phyloP scores from a whole-genome alignment of 2,113 vertebrate species.

The Neodon shergylaensis region DNA sequence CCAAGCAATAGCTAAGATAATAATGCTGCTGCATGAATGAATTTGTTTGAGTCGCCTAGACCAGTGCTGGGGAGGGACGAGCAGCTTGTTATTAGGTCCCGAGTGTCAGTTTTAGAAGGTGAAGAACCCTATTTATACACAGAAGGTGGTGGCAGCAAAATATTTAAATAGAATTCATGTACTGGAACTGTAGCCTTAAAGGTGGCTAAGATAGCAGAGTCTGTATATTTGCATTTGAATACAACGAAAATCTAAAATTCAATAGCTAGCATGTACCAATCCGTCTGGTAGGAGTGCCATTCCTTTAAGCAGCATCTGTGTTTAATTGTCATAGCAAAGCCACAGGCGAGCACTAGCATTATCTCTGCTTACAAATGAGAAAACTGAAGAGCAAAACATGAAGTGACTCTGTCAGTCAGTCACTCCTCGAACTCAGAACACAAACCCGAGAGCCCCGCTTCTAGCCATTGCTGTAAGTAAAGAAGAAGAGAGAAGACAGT shows the following conservation, averaged over 20 bases:
- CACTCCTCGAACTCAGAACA: background rate
- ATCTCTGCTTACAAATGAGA: background rate
- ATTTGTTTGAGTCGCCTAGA: background rate
- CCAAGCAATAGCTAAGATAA: background rate
- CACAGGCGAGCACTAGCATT: background rate
- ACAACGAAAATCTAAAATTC: background rate
- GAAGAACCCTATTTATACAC: background rate
- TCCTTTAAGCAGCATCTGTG: background rate
- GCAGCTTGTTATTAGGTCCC: background rate
- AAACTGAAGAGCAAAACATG: background rate
- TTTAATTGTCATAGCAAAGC: conserved; percentile 22
- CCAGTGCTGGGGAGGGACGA: background rate
- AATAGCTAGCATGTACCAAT: background rate
- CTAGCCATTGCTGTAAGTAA: background rate
- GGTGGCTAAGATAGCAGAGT: background rate
- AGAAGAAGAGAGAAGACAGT: background rate
- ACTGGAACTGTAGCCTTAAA: background rate
- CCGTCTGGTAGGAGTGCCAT: background rate
- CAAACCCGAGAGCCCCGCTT: background rate
- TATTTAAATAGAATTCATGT: background rate
- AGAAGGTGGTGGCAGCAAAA: background rate
- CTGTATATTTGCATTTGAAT: conserved; percentile 1
- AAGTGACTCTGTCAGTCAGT: background rate
- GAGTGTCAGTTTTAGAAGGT: background rate
- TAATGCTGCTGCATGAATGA: background rate